Evolutionary conservation across 2,888 invertebrate species (phyloP), one percentile per base, ranked within the genome.

Genomic region (Thymelicus sylvestris): DNA sequence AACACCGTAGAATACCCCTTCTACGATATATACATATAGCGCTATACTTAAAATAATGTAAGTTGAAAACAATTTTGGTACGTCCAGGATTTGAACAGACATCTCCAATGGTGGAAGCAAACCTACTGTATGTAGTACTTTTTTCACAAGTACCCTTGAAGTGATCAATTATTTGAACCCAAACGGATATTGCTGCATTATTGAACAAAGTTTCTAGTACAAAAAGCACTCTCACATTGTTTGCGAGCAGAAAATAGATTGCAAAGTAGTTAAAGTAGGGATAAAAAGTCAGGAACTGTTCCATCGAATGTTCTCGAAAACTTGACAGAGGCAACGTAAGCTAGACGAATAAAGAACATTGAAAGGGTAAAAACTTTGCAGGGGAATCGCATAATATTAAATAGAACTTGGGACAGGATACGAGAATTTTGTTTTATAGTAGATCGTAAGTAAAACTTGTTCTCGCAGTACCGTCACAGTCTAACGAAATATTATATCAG

Each of bases 221-320:
- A 66, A 69, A 70, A 65, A 69, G 59, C 63, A 64, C 64, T 50
- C 52, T 50, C 39, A 60, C 69, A 65, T 59, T 70, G 69, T 70
- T 69, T 69, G 64, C 69, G 50, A 70, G 69, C 69, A 65, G 57
- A 70, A 70, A 70, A 65, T 70, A 70, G 69, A 70, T 70, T 70
- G 69, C 69, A 70, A 70, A 70, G 69, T 70, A 65, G 69, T 65
- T 70, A 70, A 59, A 70, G 69, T 70, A 59, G 50, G 69, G 64
- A 70, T 65, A 70, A 70, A 69, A 70, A 70, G 69, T 70, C 69
- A 65, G 64, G 64, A 70, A 65, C 59, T 65, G 64, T 70, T 69
- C 59, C 64, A 69, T 69, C 69, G 69, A 69, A 69, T 69, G 69
- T 69, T 70, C 64, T 70, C 69, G 69, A 70, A 70, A 70, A 70